Conservation (phyloP, 2,113 vertebrate genomes). For the Catagonus wagneri region DNA sequence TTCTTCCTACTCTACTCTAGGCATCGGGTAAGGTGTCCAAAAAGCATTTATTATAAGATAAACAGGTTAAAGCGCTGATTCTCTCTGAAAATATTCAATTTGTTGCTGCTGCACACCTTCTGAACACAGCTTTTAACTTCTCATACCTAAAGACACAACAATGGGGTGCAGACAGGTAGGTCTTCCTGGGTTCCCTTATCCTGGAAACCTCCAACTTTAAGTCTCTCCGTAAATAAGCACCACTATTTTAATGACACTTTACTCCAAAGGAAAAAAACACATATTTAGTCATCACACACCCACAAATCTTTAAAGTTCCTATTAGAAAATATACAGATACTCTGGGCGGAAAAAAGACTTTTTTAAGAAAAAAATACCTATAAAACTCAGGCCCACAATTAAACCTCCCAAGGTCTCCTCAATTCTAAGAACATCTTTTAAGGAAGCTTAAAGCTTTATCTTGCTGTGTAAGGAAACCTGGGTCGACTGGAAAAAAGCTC, state of each 20-base stretch:
- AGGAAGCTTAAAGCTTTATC: constrained; percentile 52
- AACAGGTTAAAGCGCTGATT: neutral
- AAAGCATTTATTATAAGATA: neutral
- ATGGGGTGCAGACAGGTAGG: neutral
- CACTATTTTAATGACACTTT: constrained; percentile 25
- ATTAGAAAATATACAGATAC: constrained; percentile 17
- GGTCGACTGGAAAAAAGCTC: neutral
- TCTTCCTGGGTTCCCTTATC: neutral
- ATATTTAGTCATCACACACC: neutral
- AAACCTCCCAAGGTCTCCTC: constrained; percentile 19
- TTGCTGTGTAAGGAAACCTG: constrained; percentile 33
- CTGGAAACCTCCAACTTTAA: neutral
- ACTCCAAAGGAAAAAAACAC: neutral
- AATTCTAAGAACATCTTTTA: constrained; percentile 44
- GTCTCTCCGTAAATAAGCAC: constrained; percentile 29
- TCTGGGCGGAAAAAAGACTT: neutral
- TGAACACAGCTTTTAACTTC: neutral
- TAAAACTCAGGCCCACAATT: constrained; percentile 11
- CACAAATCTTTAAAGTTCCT: constrained; percentile 42
- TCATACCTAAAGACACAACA: neutral
- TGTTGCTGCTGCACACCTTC: neutral
- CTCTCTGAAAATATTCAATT: constrained; percentile 15
- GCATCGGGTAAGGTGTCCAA: neutral
- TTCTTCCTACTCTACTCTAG: neutral
- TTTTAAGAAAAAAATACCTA: constrained; percentile 49